Evolutionary conservation across 2,888 invertebrate species (phyloP).

Genomic region (Morinoia aosen): DNA sequence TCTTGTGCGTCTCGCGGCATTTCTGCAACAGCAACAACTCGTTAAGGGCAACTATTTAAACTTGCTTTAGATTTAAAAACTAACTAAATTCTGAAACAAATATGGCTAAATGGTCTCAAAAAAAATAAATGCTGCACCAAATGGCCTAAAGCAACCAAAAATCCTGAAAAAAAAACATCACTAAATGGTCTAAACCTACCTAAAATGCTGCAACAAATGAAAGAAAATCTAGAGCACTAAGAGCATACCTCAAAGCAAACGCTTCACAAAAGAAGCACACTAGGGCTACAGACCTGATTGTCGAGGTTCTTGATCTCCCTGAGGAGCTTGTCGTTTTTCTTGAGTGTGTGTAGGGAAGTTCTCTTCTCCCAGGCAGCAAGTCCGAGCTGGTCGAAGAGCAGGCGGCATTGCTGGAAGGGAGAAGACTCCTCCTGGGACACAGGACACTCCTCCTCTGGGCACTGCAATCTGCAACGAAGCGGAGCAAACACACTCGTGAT

Average conservation of each 20-base stretch:
- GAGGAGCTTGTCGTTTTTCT: conserved; percentile 88
- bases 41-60: conserved; percentile 66
- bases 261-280: not conserved
- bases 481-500: not conserved
- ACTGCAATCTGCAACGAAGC: conserved; percentile 71
- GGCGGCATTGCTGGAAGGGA: conserved; percentile 87
- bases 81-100: not conserved
- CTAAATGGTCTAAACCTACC: too few species aligned
- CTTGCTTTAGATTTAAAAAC: not conserved
- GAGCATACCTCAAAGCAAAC: not conserved
- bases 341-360: conserved; percentile 85
- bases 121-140: too few species aligned
- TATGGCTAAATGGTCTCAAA: too few species aligned
- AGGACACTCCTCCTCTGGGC: conserved; percentile 74
- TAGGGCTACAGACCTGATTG: conserved; percentile 77
- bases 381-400: conserved; percentile 92
- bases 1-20: conserved; percentile 94
- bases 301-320: conserved; percentile 94
- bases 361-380: conserved; percentile 91
- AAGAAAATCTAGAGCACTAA: not conserved
- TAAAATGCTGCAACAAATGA: too few species aligned
- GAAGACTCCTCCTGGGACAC: conserved; percentile 75
- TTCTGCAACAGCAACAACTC: conserved; percentile 71
- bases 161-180: too few species aligned
- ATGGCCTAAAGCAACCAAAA: too few species aligned